These are phyloP conservation scores for Cantharis rufa DNA, from an alignment of 2,888 invertebrate genomes.

Conservation along the genomic window DNA sequence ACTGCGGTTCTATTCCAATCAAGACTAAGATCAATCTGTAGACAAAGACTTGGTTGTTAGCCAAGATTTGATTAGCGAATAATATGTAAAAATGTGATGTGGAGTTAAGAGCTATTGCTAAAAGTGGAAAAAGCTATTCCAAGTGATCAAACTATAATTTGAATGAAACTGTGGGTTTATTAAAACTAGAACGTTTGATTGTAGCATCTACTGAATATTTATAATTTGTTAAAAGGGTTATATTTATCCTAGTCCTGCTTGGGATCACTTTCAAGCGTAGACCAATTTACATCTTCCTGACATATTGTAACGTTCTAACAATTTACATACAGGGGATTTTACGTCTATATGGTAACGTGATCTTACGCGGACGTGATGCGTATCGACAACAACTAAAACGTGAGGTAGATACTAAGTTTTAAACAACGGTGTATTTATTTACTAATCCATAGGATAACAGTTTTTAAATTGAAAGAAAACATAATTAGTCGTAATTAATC, in stretches of 20 bases:
- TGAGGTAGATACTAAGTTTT: constrained; percentile 12
- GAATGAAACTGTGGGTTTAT: constrained; percentile 17
- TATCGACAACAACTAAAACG: constrained; percentile 28
- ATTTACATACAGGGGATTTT: constrained; percentile 30
- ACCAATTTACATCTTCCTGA: constrained; percentile 25
- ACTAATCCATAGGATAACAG: constrained; percentile 16
- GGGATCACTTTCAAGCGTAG: constrained; percentile 21
- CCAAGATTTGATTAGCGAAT: not conserved
- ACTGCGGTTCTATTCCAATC: too few species aligned
- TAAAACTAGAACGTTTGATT: constrained; percentile 12
- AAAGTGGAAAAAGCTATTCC: not conserved
- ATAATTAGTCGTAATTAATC: constrained; percentile 9
- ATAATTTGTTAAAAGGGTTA: constrained; percentile 25
- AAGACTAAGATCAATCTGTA: too few species aligned
- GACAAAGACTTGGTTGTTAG: too few species aligned
- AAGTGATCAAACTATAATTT: constrained; percentile 3
- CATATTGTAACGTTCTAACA: constrained; percentile 27
- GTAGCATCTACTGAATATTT: constrained; percentile 24
- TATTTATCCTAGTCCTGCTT: constrained; percentile 20
- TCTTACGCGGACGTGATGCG: constrained; percentile 29
- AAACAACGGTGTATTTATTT: constrained; percentile 8
- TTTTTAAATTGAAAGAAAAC: constrained; percentile 13
- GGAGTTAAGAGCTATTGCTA: not conserved
- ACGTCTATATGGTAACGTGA: constrained; percentile 31
- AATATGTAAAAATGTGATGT: not conserved